Conservation (phyloP, 2,113 vertebrate genomes). For the Eclectus roratus region DNA sequence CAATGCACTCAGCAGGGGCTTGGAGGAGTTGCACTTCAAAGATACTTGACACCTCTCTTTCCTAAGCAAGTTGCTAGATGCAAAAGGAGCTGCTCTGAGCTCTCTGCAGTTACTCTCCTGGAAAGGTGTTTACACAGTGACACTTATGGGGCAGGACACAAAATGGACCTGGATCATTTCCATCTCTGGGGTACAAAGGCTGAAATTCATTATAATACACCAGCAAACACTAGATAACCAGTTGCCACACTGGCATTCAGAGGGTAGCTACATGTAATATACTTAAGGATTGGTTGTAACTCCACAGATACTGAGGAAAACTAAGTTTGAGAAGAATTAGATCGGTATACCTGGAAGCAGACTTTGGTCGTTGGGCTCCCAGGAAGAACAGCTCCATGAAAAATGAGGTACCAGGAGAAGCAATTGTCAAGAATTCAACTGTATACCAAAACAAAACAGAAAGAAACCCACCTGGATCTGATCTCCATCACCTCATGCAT, state of each 20-base stretch:
- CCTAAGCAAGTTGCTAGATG: background rate
- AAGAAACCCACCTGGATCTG: constrained; percentile 50
- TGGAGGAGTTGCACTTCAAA: background rate
- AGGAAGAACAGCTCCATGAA: background rate
- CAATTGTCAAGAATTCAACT: background rate
- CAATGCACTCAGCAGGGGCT: background rate
- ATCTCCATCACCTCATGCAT: constrained; percentile 42
- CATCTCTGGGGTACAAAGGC: background rate
- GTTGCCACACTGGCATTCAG: background rate
- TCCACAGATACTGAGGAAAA: background rate
- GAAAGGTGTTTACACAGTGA: background rate
- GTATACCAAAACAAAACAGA: constrained; percentile 32
- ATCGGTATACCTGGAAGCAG: background rate
- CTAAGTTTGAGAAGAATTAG: background rate
- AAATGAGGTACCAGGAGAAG: background rate
- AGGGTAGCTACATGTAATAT: background rate
- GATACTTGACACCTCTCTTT: background rate
- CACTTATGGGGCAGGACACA: background rate
- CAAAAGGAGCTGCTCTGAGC: background rate
- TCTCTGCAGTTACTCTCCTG: background rate
- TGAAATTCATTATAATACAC: background rate
- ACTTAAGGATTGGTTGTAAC: background rate
- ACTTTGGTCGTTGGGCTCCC: background rate
- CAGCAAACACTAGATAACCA: background rate
- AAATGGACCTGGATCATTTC: background rate